Conservation (phyloP, 2,888 invertebrate genomes). For the Drosophila picticornis region DNA sequence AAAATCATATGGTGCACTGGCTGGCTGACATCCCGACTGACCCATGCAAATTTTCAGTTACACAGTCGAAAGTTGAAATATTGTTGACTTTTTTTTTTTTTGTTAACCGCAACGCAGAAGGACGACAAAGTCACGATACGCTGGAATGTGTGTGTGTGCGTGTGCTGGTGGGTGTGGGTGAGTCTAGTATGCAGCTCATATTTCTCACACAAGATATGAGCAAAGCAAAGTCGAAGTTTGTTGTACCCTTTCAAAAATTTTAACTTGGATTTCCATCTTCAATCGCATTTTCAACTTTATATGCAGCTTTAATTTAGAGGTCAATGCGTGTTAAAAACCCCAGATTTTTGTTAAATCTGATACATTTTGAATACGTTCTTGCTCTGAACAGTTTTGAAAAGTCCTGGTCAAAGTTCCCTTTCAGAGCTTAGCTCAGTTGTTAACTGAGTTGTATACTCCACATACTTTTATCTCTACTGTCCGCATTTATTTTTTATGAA, state of each 20-base stretch:
- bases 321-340: background rate
- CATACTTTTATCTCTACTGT: background rate
- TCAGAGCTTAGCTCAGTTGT: too few relatives aligned
- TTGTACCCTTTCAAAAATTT: conserved; percentile 19
- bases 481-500: background rate
- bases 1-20: conserved; percentile 74
- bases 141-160: conserved; percentile 5
- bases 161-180: background rate
- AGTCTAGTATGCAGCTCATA: conserved; percentile 33
- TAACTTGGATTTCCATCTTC: background rate
- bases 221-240: too few relatives aligned
- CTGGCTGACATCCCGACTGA: conserved; percentile 27
- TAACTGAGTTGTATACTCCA: too few relatives aligned
- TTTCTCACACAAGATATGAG: conserved; percentile 12
- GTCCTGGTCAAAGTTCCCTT: background rate
- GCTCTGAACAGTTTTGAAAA: background rate
- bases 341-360: background rate
- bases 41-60: conserved; percentile 4
- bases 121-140: conserved; percentile 4
- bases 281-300: background rate
- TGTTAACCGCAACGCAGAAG: background rate
- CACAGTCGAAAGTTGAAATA: conserved; percentile 34
- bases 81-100: conserved; percentile 16
- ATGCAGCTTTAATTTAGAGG: background rate
- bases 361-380: background rate